Evolutionary conservation across 2,113 vertebrate genomes (phyloP).

Genomic region (Bungarus multicinctus): DNA sequence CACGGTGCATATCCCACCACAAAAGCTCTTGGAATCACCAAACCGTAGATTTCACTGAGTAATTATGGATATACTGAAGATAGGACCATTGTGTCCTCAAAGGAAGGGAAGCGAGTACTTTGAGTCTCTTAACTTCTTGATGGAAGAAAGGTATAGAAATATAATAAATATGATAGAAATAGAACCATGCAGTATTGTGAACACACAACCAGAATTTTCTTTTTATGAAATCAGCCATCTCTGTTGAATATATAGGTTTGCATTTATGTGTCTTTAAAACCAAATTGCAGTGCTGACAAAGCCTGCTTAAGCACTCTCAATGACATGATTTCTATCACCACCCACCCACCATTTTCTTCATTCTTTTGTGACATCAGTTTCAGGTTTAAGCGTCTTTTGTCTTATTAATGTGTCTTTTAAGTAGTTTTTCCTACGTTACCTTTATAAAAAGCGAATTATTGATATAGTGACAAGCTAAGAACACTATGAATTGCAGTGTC

Average conservation of each 20-base stretch:
- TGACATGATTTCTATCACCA: conserved; percentile 45
- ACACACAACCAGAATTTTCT: not conserved
- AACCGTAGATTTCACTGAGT: not conserved
- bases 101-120: not conserved
- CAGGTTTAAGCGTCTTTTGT: conserved; percentile 69
- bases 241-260: conserved; percentile 18
- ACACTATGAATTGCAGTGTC: conserved; percentile 56
- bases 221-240: conserved; percentile 17
- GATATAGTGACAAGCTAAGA: conserved; percentile 68
- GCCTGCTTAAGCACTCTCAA: conserved; percentile 25
- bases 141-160: not conserved
- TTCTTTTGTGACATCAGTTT: conserved; percentile 67
- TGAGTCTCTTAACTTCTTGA: not conserved
- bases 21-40: not conserved
- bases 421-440: conserved; percentile 58
- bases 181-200: not conserved
- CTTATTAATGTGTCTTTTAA: conserved; percentile 76
- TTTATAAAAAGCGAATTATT: conserved; percentile 69
- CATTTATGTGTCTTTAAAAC: not conserved
- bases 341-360: conserved; percentile 15
- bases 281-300: conserved; percentile 3
- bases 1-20: not conserved
- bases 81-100: not conserved
- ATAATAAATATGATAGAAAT: not conserved
- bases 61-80: not conserved